These are phyloP conservation scores for Petrophora chlorosata DNA, from an alignment of 2,888 invertebrate species.

Conservation along the genomic window DNA sequence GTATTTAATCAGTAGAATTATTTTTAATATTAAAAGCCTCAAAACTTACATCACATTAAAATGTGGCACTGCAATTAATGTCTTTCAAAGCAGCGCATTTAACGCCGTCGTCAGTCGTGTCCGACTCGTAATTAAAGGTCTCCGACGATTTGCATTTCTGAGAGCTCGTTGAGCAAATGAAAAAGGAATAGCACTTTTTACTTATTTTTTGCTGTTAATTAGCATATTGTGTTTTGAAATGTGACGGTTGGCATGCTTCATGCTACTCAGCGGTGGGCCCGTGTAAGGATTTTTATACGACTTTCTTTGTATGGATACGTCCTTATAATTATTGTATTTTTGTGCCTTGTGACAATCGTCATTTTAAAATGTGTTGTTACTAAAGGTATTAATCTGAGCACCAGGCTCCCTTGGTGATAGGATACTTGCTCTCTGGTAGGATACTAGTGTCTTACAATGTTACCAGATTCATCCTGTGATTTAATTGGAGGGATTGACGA, in stretches of 20 bases:
- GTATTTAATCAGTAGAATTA: no score
- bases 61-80: constrained; percentile 17
- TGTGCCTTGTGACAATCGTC: no score
- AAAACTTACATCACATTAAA: no score
- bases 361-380: no score
- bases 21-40: not conserved
- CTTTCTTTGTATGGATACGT: constrained; percentile 60
- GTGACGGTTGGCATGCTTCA: constrained; percentile 78
- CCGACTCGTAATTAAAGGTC: constrained; percentile 77
- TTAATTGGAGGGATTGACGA: no score
- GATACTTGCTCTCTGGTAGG: no score
- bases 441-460: no score
- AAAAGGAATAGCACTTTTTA: constrained; percentile 53
- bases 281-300: constrained; percentile 61
- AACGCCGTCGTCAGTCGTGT: constrained; percentile 78
- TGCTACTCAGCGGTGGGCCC: constrained; percentile 78
- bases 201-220: constrained; percentile 64
- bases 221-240: constrained; percentile 83
- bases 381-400: no score
- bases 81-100: constrained; percentile 74
- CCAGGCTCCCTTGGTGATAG: no score
- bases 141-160: constrained; percentile 79
- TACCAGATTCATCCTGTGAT: no score
- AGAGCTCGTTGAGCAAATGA: constrained; percentile 68
- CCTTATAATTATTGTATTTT: constrained; percentile 18